Conservation (phyloP, 2,888 invertebrate genomes). For the Eristalinus sepulchralis region DNA sequence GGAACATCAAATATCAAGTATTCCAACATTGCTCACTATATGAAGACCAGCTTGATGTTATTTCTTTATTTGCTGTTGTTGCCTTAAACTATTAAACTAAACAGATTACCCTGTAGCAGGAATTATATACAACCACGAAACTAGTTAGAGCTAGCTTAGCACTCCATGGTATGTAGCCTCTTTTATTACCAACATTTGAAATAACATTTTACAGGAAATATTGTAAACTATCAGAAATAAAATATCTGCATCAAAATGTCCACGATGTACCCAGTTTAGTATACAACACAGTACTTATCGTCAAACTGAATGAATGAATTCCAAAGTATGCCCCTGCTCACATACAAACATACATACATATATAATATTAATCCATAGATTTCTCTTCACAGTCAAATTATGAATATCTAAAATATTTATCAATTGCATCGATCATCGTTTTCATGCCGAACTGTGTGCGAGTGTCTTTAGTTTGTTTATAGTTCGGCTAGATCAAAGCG, state of each 20-base stretch:
- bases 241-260: background rate
- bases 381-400: constrained; percentile 14
- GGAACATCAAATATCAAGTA: no score
- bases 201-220: no score
- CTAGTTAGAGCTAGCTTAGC: no score
- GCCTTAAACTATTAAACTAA: no score
- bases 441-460: background rate
- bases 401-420: constrained; percentile 33
- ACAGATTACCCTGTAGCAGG: no score
- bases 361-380: background rate
- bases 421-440: constrained; percentile 30
- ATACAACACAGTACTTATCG: background rate
- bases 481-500: constrained; percentile 37
- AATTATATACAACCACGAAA: no score
- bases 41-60: no score
- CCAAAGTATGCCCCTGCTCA: background rate
- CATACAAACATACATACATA: background rate
- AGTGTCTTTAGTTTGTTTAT: constrained; percentile 25
- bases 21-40: no score
- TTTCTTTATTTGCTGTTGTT: no score
- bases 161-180: no score
- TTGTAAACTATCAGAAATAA: background rate
- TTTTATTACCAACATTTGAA: no score
- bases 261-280: background rate
- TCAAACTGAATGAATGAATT: background rate